Conservation (phyloP, 2,113 vertebrate genomes). For the Synchiropus splendidus region DNA sequence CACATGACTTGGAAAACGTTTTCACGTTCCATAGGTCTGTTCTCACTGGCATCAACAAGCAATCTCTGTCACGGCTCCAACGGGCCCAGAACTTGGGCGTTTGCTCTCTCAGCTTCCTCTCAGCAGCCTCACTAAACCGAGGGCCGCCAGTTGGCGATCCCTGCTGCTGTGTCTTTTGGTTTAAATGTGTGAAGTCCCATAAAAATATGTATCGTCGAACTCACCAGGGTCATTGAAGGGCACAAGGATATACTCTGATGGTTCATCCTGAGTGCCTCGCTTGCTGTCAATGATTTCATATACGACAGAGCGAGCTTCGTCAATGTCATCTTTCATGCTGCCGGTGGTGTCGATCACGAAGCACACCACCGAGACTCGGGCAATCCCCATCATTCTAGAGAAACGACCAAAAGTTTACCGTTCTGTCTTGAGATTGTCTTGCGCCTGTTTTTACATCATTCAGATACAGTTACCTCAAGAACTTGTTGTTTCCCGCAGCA, state of each 20-base stretch:
- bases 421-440: neutral
- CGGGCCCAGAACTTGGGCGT: no score
- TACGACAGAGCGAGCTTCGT: conserved; percentile 29
- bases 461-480: conserved; percentile 41
- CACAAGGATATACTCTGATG: conserved; percentile 68
- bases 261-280: conserved; percentile 62
- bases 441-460: neutral
- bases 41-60: no score
- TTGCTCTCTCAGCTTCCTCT: no score
- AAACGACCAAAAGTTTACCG: neutral
- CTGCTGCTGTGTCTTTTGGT: no score
- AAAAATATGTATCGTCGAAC: no score
- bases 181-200: no score
- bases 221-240: conserved; percentile 67
- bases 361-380: conserved; percentile 57
- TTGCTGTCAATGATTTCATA: conserved; percentile 56
- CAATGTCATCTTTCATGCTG: conserved; percentile 63
- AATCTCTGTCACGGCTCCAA: no score
- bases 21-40: no score
- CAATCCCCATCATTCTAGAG: conserved; percentile 63
- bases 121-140: no score
- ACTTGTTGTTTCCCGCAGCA: conserved; percentile 45
- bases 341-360: conserved; percentile 70
- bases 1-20: no score
- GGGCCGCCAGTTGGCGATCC: no score